phyloP scores from a whole-genome alignment of 30 jellyfish, hydroid and myxozoan species.

The Sanderia malayensis region DNA sequence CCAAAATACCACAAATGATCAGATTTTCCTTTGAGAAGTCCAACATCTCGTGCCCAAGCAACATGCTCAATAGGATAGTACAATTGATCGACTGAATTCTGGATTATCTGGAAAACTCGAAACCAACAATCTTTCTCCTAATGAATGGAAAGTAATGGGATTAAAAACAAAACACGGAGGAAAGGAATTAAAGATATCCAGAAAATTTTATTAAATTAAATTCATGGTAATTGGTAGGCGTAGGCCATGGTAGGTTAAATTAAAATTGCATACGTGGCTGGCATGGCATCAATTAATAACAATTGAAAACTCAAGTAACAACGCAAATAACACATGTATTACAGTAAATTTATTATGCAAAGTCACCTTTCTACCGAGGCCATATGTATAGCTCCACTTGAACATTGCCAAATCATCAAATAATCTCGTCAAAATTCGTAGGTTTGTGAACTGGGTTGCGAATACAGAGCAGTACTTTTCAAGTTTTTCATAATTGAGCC shows the following conservation, averaged over 20 bases:
- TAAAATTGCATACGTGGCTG: neutral
- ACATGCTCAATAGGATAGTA: conserved; percentile 69
- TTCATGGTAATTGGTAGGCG: neutral
- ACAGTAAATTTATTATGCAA: too few species aligned
- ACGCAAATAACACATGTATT: too few species aligned
- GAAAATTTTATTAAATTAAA: neutral
- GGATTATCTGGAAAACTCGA: conserved; percentile 27
- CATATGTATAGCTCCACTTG: conserved; percentile 30
- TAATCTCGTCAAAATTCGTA: conserved; percentile 54
- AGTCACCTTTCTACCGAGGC: conserved; percentile 39
- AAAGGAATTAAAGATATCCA: neutral
- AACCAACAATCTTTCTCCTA: conserved; percentile 43
- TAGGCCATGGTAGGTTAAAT: too few species aligned
- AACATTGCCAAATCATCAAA: conserved; percentile 68
- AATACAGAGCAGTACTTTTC: conserved; percentile 2
- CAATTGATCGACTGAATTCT: conserved; percentile 47
- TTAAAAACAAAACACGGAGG: neutral
- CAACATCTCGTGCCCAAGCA: conserved; percentile 75
- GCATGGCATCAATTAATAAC: neutral
- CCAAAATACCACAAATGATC: conserved; percentile 39
- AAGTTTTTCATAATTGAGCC: conserved; percentile 1
- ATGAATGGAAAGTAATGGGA: neutral
- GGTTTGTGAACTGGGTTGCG: conserved; percentile 43
- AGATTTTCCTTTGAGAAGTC: conserved; percentile 55
- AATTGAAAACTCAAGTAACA: neutral